Base-by-base conservation (phyloP, 2,888 invertebrate genomes). In the Homarus gammarus region DNA sequence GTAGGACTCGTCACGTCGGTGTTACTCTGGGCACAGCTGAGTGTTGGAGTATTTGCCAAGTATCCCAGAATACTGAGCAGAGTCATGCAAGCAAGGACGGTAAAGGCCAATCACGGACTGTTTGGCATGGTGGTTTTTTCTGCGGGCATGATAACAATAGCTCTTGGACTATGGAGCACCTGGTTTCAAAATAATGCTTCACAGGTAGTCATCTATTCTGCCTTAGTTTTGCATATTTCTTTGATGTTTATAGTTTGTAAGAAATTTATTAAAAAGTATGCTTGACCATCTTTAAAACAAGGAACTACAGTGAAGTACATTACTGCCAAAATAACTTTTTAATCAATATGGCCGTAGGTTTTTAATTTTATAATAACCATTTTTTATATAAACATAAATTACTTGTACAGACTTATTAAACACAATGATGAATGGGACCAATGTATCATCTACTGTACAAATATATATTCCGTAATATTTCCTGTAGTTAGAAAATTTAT, bases 161-260 rank as follows among this genome's bases (percentile, higher is more conserved):
- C 70, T 40, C 79, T 90, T 22, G 78, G 83, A 15, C 72, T 87
- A 22, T 84, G 87, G 72, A 87, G 79, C 84, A 72, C 33, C 3
- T 90, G 90, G 90, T 90, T 87, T 56, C 56, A 44, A 49, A 70
- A 36, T 31, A 78, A 78, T 84, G 70, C 84, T 15, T 31, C 56
- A 15, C 5, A 6, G 8, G 5, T n/a, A 33, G 5, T 8, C 0
- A 38, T 84, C 2, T 88, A 78, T n/a, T 18, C 38, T 2, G 77
- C 70, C 12, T 0, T 88, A 8, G 64, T 49, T 27, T 27, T 88
- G 5, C 83, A 78, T 56, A 27, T 77, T 64, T 1, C 68, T 22
- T 40, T 87, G 6, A 15, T 81, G 22, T 40, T 73, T 31, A 44
- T 33, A 12, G 82, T 77, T 31, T n/a, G 44, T n/a, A 40, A 31